These are phyloP conservation scores for Hoplostethus atlanticus DNA, from an alignment of 2,797 vertebrate species.

Conservation along the genomic window DNA sequence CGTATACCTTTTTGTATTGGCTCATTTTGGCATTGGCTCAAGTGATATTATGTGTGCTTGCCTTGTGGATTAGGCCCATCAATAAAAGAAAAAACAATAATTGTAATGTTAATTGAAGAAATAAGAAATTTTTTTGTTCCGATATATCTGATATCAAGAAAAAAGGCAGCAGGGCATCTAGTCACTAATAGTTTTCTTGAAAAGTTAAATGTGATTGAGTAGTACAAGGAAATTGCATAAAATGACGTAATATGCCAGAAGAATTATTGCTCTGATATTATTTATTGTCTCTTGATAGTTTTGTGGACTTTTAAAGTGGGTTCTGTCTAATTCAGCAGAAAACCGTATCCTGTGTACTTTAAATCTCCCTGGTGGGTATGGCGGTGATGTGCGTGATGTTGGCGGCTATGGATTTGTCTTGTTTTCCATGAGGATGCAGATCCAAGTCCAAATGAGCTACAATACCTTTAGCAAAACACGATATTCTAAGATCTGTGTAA, in stretches of 20 bases:
- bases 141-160: background rate
- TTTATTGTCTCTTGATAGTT: too few species aligned
- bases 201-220: too few species aligned
- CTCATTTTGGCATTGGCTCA: background rate
- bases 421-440: constrained; percentile 2
- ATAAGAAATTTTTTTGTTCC: constrained; percentile 5
- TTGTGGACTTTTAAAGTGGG: too few species aligned
- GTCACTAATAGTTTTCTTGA: too few species aligned
- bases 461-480: constrained; percentile 9
- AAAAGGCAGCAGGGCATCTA: too few species aligned
- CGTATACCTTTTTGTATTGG: background rate
- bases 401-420: background rate
- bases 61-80: background rate
- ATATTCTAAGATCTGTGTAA: background rate
- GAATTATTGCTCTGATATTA: too few species aligned
- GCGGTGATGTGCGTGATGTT: constrained; percentile 3
- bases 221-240: too few species aligned
- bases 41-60: background rate
- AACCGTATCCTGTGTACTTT: constrained; percentile 4
- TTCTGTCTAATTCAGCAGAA: too few species aligned
- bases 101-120: constrained; percentile 15
- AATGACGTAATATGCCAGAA: too few species aligned
- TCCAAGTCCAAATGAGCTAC: background rate
- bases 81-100: background rate
- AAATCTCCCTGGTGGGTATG: constrained; percentile 30